Evolutionary conservation across 2,888 invertebrate species (phyloP), one percentile per base, ranked within the genome.

Genomic region (Lasioglossum lativentre): DNA sequence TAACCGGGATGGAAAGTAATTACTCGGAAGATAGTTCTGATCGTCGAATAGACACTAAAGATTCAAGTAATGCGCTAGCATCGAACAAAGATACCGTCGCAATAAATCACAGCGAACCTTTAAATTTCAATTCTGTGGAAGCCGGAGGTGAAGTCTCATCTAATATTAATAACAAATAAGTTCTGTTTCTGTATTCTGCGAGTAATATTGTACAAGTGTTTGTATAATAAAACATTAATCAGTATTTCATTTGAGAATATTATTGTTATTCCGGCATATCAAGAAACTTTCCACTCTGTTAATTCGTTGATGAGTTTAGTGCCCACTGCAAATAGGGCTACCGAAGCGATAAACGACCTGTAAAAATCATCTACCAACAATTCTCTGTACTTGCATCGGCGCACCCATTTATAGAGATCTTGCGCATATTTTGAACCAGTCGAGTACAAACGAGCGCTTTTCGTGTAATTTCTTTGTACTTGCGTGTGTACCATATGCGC

Each of bases 271-370:
- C 0, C 1, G 4, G 4, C 5, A 4, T 23, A 66, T 40, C 56
- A 40, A 70, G n/a, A 40, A 14, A 78, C 12, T 27, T 40, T 85
- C 70, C 71, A 85, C n/a, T 72, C 75, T 42, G 23, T 42, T 52
- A 85, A 73, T 70, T 85, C 85, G 14, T 23, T 78, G 23, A 73
- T 47, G 6, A 86, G 78, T 81, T 86, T 85, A 52, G 78, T 23
- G 30, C 85, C 86, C 16, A 73, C 6, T 30, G 78, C 78, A 30
- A 86, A 86, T 12, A 86, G 76, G 23, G 30, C 76, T 59, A 85
- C 4, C 1, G 85, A 86, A 27, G 73, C 40, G 27, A 85, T 45
- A 66, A 86, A 34, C 5, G 86, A 78, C 14, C 38, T 81, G 0
- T 72, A 47, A 59, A 80, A 86, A n/a, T 83, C 77, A 16, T 84